These are phyloP conservation scores for Meteorus sp. DNA, from an alignment of 1,140 invertebrate species.

Conservation along the genomic window DNA sequence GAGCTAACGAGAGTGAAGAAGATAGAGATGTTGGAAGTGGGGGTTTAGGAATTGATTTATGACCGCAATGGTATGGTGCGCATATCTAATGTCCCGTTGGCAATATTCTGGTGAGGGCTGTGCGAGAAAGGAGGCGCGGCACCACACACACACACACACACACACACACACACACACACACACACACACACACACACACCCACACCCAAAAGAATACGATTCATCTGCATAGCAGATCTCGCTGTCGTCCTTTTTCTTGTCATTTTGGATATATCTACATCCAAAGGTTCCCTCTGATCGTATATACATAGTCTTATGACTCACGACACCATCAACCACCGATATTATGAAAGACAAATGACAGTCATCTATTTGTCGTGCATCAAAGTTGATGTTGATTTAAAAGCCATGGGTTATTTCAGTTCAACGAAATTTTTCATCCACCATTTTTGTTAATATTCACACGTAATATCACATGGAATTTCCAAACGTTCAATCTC, in stretches of 20 bases:
- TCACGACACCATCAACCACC: no score
- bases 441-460: no score
- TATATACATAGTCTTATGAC: no score
- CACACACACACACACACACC: no score
- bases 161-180: not conserved
- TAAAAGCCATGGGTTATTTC: no score
- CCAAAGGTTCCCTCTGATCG: no score
- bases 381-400: conserved; percentile 14
- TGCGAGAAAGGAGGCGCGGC: conserved; percentile 26
- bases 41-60: conserved; percentile 35
- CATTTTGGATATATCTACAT: no score
- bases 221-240: conserved; percentile 31
- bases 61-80: conserved; percentile 24
- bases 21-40: not conserved
- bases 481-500: no score
- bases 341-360: no score
- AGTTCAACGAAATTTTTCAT: conserved; percentile 10
- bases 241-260: conserved; percentile 7
- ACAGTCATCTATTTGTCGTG: not conserved
- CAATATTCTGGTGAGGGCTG: conserved; percentile 26
- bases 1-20: conserved; percentile 3
- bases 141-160: not conserved
- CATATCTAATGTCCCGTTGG: conserved; percentile 34
- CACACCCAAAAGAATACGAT: conserved; percentile 28
- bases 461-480: no score